phyloP scores from a whole-genome alignment of 30 jellyfish, hydroid and myxozoan genomes.

The Hydra vulgaris region DNA sequence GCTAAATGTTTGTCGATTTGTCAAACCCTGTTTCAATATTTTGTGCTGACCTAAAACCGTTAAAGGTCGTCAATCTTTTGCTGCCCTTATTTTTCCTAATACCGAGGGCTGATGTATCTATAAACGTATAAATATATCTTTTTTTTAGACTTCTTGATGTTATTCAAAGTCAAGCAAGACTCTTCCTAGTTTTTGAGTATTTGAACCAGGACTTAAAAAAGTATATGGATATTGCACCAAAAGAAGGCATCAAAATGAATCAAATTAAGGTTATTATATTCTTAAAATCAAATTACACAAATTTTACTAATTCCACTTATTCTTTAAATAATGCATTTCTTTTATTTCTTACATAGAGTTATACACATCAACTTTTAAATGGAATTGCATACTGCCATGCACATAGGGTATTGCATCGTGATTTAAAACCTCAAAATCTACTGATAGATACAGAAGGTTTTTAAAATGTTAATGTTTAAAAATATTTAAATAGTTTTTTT shows the following conservation, averaged over 20 bases:
- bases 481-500: no score
- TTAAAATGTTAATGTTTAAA: no score
- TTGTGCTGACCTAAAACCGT: no score
- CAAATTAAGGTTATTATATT: conserved; percentile 49
- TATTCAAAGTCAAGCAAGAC: conserved; percentile 72
- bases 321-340: not conserved
- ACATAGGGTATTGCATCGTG: conserved; percentile 85
- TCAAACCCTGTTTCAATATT: no score
- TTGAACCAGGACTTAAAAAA: conserved; percentile 78
- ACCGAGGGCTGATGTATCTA: no score
- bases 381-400: conserved; percentile 96
- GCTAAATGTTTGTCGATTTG: no score
- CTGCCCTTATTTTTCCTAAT: no score
- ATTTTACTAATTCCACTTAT: not conserved
- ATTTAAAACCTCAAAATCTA: conserved; percentile 89
- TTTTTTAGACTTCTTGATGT: conserved; percentile 77
- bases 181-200: conserved; percentile 77
- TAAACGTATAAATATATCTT: no score
- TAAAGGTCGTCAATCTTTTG: no score
- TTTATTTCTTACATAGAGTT: conserved; percentile 47
- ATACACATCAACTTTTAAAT: conserved; percentile 64
- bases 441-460: conserved; percentile 79
- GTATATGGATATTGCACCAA: conserved; percentile 85
- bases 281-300: not conserved
- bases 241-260: conserved; percentile 42